Percentiles rank a stretch among this genome's conserved stretches.
Conservation (phyloP, 2,888 invertebrate genomes). For the Lepidocyrtinus sp. region DNA sequence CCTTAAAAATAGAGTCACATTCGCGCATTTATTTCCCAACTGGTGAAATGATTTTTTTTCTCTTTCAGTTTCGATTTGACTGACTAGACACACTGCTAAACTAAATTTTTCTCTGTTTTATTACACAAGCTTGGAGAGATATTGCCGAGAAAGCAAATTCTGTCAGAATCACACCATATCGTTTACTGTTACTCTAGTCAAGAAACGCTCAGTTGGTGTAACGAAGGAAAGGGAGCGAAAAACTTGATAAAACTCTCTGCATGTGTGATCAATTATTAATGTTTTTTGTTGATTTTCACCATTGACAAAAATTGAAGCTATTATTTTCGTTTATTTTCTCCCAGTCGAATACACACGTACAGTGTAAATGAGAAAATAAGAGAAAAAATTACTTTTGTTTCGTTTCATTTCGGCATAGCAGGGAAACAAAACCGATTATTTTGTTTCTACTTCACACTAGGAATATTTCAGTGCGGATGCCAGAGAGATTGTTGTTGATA, state of each 20-base stretch:
- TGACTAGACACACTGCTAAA: neutral
- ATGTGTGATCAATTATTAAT: constrained; percentile 27
- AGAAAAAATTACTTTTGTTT: neutral
- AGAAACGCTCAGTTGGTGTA: neutral
- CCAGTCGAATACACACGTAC: neutral
- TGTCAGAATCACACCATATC: neutral
- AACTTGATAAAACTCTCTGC: constrained; percentile 23
- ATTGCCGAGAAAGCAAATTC: neutral
- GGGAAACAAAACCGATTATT: neutral
- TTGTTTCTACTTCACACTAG: neutral
- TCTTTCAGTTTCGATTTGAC: too few species aligned
- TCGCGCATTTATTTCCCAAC: neutral
- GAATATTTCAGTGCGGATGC: neutral
- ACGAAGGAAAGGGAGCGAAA: constrained; percentile 40
- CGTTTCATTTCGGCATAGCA: neutral
- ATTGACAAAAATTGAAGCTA: neutral
- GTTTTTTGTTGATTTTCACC: neutral
- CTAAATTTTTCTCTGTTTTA: too few species aligned
- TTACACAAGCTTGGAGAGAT: neutral
- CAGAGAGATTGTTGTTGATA: neutral
- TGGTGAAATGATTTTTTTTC: neutral
- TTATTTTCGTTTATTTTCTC: neutral
- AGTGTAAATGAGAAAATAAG: neutral
- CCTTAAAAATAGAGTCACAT: neutral
- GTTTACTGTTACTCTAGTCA: neutral